These are phyloP conservation scores for Xestia c-nigrum DNA, from an alignment of 2,888 invertebrate genomes.

Conservation along the genomic window DNA sequence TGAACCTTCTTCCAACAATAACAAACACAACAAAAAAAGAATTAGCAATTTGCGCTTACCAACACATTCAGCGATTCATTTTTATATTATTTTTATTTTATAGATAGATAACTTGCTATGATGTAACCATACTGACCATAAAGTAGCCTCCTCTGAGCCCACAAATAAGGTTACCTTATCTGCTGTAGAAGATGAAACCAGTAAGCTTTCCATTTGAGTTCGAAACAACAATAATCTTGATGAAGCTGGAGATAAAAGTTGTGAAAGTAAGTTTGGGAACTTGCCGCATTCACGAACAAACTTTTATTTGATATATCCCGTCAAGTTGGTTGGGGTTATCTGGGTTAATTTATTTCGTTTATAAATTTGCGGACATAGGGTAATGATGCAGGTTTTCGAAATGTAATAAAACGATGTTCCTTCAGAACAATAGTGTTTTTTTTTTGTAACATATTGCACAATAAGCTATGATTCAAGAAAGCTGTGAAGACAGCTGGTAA, in stretches of 20 bases:
- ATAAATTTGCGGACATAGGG: neutral
- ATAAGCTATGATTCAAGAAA: neutral
- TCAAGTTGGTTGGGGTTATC: neutral
- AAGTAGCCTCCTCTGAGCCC: neutral
- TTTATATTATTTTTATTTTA: too few relatives aligned
- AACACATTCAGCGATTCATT: too few relatives aligned
- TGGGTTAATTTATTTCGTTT: constrained; percentile 2
- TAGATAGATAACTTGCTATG: neutral
- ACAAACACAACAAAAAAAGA: too few relatives aligned
- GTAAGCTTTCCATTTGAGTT: neutral
- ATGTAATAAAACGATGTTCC: too few relatives aligned
- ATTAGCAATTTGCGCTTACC: too few relatives aligned
- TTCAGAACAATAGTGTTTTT: too few relatives aligned
- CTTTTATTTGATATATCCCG: constrained; percentile 5
- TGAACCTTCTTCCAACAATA: too few relatives aligned
- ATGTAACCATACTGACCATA: neutral
- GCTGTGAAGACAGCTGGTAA: too few relatives aligned
- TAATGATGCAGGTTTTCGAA: neutral
- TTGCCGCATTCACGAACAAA: constrained; percentile 15
- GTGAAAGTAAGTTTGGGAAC: constrained; percentile 2
- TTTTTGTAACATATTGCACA: neutral
- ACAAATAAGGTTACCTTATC: neutral
- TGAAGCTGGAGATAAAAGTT: constrained; percentile 32
- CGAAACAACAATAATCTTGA: constrained; percentile 27
- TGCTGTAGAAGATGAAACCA: neutral